Percentiles rank a stretch among this genome's conserved stretches.
Evolutionary conservation across 2,113 vertebrate genomes (phyloP).

Genomic region (Solea senegalensis): DNA sequence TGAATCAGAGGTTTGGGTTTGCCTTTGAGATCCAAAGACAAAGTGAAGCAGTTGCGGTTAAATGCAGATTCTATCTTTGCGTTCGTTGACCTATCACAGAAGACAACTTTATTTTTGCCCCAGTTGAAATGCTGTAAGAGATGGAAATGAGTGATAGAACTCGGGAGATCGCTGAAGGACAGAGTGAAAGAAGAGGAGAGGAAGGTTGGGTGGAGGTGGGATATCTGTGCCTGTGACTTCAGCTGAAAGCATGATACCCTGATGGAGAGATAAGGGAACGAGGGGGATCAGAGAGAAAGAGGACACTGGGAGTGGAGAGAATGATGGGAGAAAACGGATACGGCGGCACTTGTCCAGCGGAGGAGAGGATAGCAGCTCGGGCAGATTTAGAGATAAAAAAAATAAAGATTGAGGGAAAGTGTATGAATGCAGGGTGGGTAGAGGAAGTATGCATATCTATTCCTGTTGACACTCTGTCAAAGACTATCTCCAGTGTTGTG

Average conservation of each 20-base stretch:
- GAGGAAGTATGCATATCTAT: conserved; percentile 57
- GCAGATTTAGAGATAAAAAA: conserved; percentile 58
- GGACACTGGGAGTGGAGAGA: conserved; percentile 62
- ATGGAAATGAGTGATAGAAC: conserved; percentile 64
- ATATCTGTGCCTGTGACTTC: conserved; percentile 58
- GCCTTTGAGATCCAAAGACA: conserved; percentile 14
- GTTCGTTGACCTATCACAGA: conserved; percentile 5
- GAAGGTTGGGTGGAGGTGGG: conserved; percentile 49
- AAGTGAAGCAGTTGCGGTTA: neutral
- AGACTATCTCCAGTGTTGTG: conserved; percentile 54
- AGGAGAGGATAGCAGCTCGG: conserved; percentile 49
- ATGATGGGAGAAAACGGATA: conserved; percentile 60
- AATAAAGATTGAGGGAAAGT: conserved; percentile 54
- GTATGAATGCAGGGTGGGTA: conserved; percentile 37
- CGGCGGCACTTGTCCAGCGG: conserved; percentile 17
- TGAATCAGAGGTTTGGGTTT: conserved; percentile 23
- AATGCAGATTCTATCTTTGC: neutral
- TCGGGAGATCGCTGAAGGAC: conserved; percentile 59
- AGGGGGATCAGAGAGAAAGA: conserved; percentile 48
- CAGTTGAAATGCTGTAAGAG: conserved; percentile 31
- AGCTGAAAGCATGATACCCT: conserved; percentile 68
- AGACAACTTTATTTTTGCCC: conserved; percentile 32
- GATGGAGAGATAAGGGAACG: conserved; percentile 74
- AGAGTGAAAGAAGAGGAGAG: conserved; percentile 60
- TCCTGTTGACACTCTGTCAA: conserved; percentile 58